These are phyloP conservation scores for Mellivora capensis DNA, from an alignment of 2,113 vertebrate species.

Conservation along the genomic window DNA sequence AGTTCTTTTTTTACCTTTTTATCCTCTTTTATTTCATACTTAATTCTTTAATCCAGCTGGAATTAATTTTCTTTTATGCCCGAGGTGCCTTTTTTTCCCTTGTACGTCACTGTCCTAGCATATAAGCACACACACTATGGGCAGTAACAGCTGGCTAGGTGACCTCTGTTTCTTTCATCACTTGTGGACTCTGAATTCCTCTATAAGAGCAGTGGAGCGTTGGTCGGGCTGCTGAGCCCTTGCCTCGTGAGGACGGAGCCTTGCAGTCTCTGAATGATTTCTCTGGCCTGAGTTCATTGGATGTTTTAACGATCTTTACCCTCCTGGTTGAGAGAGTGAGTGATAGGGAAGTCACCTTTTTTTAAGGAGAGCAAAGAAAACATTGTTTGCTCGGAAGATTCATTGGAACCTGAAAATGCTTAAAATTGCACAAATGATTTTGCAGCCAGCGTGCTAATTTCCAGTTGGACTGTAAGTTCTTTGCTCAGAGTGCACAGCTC, in stretches of 20 bases:
- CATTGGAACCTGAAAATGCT: background rate
- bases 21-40: background rate
- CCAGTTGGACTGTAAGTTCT: background rate
- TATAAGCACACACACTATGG: rapidly evolving
- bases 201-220: background rate
- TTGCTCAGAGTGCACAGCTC: background rate
- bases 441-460: background rate
- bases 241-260: background rate
- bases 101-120: background rate
- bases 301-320: background rate
- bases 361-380: background rate
- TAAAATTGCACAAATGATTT: background rate
- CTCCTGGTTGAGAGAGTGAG: background rate
- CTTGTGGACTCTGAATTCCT: background rate
- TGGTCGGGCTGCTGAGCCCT: background rate
- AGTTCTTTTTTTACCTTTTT: background rate
- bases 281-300: background rate
- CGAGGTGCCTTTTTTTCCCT: background rate
- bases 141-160: background rate
- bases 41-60: conserved; percentile 5
- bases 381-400: background rate
- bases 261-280: background rate
- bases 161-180: background rate
- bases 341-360: background rate
- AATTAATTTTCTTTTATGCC: background rate